Evolutionary conservation across 2,888 invertebrate species (phyloP).

Genomic region (Colletes collaris): DNA sequence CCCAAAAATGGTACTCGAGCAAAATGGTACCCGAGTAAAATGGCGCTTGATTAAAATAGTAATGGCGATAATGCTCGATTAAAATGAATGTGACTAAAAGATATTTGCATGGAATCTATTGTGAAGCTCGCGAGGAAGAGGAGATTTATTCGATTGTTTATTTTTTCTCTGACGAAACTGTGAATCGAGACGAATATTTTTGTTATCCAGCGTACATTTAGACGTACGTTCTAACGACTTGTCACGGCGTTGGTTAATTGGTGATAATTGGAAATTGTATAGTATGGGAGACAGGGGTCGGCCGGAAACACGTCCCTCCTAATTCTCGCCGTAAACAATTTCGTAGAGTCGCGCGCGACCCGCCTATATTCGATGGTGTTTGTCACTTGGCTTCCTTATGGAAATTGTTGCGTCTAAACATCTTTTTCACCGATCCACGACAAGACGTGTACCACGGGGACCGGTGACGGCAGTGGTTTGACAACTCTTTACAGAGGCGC

Average conservation of each 20-base stretch:
- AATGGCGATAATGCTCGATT: too few relatives aligned
- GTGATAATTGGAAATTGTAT: conserved; percentile 47
- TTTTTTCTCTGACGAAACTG: background rate
- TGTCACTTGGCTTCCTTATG: conserved; percentile 58
- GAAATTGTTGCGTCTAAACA: conserved; percentile 56
- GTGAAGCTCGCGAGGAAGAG: too few relatives aligned
- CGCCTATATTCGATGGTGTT: conserved; percentile 49
- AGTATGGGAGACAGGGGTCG: conserved; percentile 28
- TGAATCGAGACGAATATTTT: background rate
- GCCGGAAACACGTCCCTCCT: conserved; percentile 35
- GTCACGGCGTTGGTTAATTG: conserved; percentile 40
- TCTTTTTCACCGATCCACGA: conserved; percentile 38
- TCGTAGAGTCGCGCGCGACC: conserved; percentile 46
- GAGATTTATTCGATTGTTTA: too few relatives aligned
- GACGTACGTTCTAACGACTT: conserved; percentile 44
- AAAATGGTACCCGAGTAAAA: background rate
- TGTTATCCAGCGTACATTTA: conserved; percentile 33
- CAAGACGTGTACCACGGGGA: conserved; percentile 47
- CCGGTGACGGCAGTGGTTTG: conserved; percentile 71
- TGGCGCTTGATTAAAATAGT: background rate
- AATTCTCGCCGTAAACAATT: conserved; percentile 63
- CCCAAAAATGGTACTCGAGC: background rate
- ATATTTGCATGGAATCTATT: too few relatives aligned
- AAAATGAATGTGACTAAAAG: too few relatives aligned
- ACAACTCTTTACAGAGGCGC: conserved; percentile 69